Evolutionary conservation across 2,113 vertebrate genomes (phyloP).

Genomic region (Cyrtonyx montezumae): DNA sequence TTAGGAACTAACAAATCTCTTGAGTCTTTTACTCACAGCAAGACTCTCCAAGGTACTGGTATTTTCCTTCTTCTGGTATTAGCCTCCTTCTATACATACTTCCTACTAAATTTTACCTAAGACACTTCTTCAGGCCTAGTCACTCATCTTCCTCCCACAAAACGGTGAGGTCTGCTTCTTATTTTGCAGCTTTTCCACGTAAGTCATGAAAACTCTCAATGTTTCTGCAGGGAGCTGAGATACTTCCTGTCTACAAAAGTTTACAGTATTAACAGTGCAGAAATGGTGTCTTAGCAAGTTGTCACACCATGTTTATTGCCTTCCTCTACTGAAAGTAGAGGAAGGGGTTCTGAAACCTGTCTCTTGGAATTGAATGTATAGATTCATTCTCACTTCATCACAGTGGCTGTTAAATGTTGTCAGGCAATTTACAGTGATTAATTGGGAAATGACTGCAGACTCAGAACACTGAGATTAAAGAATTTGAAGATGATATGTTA

Average conservation of each 20-base stretch:
- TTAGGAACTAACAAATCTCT: background rate
- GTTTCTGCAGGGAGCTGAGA: conserved; percentile 9
- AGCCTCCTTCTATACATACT: background rate
- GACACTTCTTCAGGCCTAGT: background rate
- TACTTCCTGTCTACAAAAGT: conserved; percentile 14
- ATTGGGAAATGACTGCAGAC: conserved; percentile 63
- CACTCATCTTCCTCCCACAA: background rate
- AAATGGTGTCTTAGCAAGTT: conserved; percentile 49
- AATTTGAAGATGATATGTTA: conserved; percentile 73
- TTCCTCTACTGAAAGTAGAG: conserved; percentile 43
- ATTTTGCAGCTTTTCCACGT: background rate
- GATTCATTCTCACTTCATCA: conserved; percentile 64
- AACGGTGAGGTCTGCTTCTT: conserved; percentile 1
- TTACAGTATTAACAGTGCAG: background rate
- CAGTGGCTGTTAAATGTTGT: conserved; percentile 67
- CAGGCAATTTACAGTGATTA: conserved; percentile 74
- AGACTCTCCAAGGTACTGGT: background rate
- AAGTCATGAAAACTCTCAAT: background rate
- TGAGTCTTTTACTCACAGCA: background rate
- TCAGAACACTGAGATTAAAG: conserved; percentile 69
- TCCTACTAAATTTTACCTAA: conserved; percentile 12
- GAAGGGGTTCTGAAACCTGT: conserved; percentile 11
- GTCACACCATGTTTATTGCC: conserved; percentile 44
- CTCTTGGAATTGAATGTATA: conserved; percentile 38
- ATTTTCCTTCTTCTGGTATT: background rate